Percentiles rank a stretch among this genome's conserved stretches.
Conservation (phyloP, 1,140 invertebrate species). For the Cotesia typhae region DNA sequence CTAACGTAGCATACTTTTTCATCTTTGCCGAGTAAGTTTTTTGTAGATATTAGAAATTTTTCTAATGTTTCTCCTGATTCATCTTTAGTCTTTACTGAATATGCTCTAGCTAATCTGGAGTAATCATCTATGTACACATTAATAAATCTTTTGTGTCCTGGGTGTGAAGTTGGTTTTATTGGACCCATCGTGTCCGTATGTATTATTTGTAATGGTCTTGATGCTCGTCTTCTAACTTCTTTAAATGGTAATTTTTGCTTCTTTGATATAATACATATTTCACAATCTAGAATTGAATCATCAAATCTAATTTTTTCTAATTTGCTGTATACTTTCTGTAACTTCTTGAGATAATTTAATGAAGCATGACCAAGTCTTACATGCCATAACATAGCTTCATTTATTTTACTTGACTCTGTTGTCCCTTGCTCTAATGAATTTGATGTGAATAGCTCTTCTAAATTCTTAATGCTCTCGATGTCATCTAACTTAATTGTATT, state of each 20-base stretch:
- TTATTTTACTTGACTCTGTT: slow-evolving; percentile 28
- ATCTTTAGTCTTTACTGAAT: no score
- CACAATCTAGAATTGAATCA: slow-evolving; percentile 41
- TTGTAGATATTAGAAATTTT: no score
- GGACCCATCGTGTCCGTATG: slow-evolving; percentile 38
- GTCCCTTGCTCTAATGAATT: slow-evolving; percentile 19
- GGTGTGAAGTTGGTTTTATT: slow-evolving; percentile 30
- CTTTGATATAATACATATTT: slow-evolving; percentile 43
- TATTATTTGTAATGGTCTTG: slow-evolving; percentile 33
- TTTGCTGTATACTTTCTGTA: slow-evolving; percentile 40
- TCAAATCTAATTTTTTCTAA: slow-evolving; percentile 43
- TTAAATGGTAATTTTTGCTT: slow-evolving; percentile 41
- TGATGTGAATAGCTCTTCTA: slow-evolving; percentile 33
- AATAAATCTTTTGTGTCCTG: no score
- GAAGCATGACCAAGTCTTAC: slow-evolving; percentile 45
- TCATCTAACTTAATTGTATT: slow-evolving; percentile 40
- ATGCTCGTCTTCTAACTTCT: slow-evolving; percentile 34
- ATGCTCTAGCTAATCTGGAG: no score
- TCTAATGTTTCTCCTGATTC: no score
- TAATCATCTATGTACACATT: no score
- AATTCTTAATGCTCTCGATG: slow-evolving; percentile 18
- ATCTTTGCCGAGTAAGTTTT: no score
- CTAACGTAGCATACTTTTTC: no score
- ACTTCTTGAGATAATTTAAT: slow-evolving; percentile 38
- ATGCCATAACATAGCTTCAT: slow-evolving; percentile 44